Percentiles rank a stretch among this genome's conserved stretches.
These are phyloP conservation scores for Chaenogobius annularis DNA, from an alignment of 2,113 vertebrate species.

Conservation along the genomic window DNA sequence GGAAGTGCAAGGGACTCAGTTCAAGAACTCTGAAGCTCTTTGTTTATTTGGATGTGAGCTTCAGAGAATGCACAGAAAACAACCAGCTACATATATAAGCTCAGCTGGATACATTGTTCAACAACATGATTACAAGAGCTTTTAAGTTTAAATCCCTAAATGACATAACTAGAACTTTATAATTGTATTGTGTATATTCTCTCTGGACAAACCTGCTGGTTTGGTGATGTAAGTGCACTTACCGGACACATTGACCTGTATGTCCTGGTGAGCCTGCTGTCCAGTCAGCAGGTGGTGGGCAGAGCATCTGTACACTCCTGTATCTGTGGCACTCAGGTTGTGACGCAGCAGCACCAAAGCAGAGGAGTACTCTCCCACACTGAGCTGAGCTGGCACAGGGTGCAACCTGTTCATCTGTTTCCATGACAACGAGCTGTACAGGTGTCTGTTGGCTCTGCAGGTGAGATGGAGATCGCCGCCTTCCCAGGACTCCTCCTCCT, in stretches of 20 bases:
- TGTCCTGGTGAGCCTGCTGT: conserved; percentile 82
- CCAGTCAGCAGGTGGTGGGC: conserved; percentile 83
- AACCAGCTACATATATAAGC: background rate
- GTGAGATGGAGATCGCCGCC: conserved; percentile 86
- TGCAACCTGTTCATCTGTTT: conserved; percentile 66
- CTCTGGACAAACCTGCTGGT: background rate
- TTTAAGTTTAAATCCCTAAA: too few species aligned
- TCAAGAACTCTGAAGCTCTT: conserved; percentile 75
- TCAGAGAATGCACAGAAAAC: conserved; percentile 28
- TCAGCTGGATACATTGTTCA: background rate
- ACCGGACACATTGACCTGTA: conserved; percentile 88
- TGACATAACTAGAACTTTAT: too few species aligned
- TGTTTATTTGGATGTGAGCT: conserved; percentile 52
- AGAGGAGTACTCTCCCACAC: conserved; percentile 78
- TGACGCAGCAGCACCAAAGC: conserved; percentile 80
- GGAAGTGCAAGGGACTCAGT: conserved; percentile 76
- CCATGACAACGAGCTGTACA: conserved; percentile 88
- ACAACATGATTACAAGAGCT: background rate
- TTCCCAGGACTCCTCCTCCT: conserved; percentile 84
- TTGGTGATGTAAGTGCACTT: conserved; percentile 18
- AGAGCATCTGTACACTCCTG: conserved; percentile 88
- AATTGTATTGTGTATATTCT: background rate
- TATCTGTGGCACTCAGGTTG: conserved; percentile 83
- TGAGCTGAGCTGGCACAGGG: conserved; percentile 57
- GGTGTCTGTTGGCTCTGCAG: conserved; percentile 88